Conservation (phyloP, 2,888 invertebrate genomes). For the Apeira syringaria region DNA sequence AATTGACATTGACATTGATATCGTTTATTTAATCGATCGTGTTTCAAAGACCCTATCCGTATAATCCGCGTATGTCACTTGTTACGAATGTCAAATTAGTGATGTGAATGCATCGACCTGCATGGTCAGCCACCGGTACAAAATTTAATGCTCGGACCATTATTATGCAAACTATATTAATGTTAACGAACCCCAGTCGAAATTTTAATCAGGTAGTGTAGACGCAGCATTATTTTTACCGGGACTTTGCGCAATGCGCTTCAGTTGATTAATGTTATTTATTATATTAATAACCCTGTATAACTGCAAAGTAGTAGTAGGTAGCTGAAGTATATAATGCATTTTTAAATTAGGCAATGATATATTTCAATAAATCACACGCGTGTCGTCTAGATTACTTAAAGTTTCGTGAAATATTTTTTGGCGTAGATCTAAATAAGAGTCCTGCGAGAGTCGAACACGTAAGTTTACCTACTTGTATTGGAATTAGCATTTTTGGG, state of each 20-base stretch:
- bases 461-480: too few relatives aligned
- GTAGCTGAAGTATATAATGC: not conserved
- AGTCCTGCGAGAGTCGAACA: too few relatives aligned
- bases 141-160: slow-evolving; percentile 29
- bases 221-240: slow-evolving; percentile 12
- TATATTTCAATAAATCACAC: too few relatives aligned
- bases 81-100: slow-evolving; percentile 12
- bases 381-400: too few relatives aligned
- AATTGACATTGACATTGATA: too few relatives aligned
- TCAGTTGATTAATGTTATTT: not conserved
- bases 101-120: slow-evolving; percentile 42
- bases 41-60: not conserved
- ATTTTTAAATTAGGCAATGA: too few relatives aligned
- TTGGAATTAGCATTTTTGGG: too few relatives aligned
- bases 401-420: too few relatives aligned
- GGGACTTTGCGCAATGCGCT: slow-evolving; percentile 22
- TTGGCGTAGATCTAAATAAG: too few relatives aligned
- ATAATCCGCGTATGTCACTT: not conserved
- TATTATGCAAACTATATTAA: slow-evolving; percentile 29
- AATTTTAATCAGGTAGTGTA: slow-evolving; percentile 18
- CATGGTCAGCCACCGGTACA: slow-evolving; percentile 49
- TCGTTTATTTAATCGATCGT: too few relatives aligned
- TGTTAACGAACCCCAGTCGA: slow-evolving; percentile 22
- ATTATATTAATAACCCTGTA: not conserved
- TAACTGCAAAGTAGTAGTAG: not conserved